Evolutionary conservation across 2,797 vertebrate species (phyloP).

Genomic region (Rhabdomys pumilio): DNA sequence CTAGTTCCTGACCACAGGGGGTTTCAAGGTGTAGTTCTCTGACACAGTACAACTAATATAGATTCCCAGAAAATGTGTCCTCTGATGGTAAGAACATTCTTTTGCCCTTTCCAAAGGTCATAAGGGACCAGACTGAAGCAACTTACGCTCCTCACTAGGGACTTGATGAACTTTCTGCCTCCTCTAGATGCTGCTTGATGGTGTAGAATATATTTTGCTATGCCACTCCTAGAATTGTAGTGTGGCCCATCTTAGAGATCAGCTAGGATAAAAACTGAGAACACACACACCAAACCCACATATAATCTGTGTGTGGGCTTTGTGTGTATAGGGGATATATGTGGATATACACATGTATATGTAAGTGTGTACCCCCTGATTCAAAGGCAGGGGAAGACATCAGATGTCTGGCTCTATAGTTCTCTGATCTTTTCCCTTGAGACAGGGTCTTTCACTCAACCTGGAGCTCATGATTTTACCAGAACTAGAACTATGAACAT

Average conservation of each 20-base stretch:
- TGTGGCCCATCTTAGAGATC: background rate
- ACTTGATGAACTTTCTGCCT: conserved; percentile 56
- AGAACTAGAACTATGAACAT: background rate
- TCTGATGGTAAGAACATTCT: background rate
- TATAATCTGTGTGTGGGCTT: background rate
- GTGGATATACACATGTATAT: background rate
- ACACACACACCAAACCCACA: background rate
- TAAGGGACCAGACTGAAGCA: background rate
- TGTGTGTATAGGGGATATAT: background rate
- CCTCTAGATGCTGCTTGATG: background rate
- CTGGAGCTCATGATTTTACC: background rate
- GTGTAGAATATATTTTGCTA: conserved; percentile 3
- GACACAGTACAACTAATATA: background rate
- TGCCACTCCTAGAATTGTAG: background rate
- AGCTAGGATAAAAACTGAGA: background rate
- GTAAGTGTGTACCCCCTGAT: background rate
- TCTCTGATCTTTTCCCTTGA: background rate
- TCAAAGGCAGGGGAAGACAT: background rate
- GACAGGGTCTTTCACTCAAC: background rate
- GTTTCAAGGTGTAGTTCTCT: background rate
- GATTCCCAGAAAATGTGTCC: background rate
- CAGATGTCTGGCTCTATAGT: background rate
- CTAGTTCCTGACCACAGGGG: background rate
- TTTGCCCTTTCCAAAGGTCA: background rate
- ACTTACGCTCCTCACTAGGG: background rate